Evolutionary conservation across 2,797 vertebrate genomes (phyloP), one percentile per base, ranked within the genome.

Genomic region (Lophius americanus): DNA sequence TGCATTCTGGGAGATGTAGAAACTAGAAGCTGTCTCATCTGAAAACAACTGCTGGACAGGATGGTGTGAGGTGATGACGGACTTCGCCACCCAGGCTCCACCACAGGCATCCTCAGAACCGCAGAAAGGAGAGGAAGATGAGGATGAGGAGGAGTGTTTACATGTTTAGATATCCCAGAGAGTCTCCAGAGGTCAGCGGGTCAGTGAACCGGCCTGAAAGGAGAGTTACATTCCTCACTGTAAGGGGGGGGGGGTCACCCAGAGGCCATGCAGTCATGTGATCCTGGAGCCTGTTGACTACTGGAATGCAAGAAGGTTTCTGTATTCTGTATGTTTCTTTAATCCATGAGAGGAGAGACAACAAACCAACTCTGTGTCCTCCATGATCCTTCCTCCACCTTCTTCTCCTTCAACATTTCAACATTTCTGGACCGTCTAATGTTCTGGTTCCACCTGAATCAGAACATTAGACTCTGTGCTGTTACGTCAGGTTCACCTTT

Each of bases 151-250:
- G 38, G 75, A 75, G 75, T 88, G 88, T 93, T 91, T 92, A 88
- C 90, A 89, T 94, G 93, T 95, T 95, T 96, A 90, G 92, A 93
- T 92, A 94, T 91, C 92, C 91, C 90, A 85, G 87, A 94, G 93
- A 91, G 83, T 89, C 74, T 91, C 89, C 69, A 52, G 89, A 94
- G 95, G 94, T 96, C 93, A 94, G 92, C 94, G 94, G 94, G 93
- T 95, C 95, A 88, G 72, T 12, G 53, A 91, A 50, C 87, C 84
- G 89, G 91, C 80, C 74, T 41, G 78, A 87, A 83, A 85, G 83
- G 57, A 51, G 65, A 13, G 66, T 76, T 67, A 84, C 89, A 93
- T 92, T 93, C 91, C 89, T 82, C 72, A 70, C 71, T 73, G 68
- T 72, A 71, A 58, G 49, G 2, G 47, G 37, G 7, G n/a, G 48